Percentiles rank a stretch among this genome's conserved stretches.
Evolutionary conservation across 2,888 invertebrate species (phyloP).

Genomic region (Agapostemon virescens): DNA sequence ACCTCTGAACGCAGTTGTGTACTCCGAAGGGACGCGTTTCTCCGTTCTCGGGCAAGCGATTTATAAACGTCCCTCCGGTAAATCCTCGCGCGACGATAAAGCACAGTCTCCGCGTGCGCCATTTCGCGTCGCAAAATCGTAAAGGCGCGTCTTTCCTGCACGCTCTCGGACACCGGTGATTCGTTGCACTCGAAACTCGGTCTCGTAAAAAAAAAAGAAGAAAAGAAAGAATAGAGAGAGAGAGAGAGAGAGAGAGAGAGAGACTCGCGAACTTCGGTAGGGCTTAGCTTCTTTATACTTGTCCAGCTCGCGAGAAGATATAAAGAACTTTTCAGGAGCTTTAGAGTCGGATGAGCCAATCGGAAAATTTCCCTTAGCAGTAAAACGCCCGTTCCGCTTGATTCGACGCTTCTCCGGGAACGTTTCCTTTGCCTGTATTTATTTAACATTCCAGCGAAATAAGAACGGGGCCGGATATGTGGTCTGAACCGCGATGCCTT

Average conservation of each 20-base stretch:
- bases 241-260: background rate
- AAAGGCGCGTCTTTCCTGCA: slow-evolving; percentile 52
- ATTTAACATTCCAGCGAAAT: slow-evolving; percentile 48
- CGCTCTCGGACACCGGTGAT: slow-evolving; percentile 48
- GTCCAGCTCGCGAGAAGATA: slow-evolving; percentile 35
- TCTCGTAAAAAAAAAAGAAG: slow-evolving; percentile 52
- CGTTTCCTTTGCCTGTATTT: slow-evolving; percentile 40
- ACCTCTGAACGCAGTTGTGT: background rate
- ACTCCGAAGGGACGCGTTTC: background rate
- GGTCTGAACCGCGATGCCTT: slow-evolving; percentile 3
- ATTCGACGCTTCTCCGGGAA: slow-evolving; percentile 42
- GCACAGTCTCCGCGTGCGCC: slow-evolving; percentile 13
- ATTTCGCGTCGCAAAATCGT: slow-evolving; percentile 51
- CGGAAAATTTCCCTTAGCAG: slow-evolving; percentile 66
- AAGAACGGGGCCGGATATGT: slow-evolving; percentile 23
- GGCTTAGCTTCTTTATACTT: slow-evolving; percentile 55
- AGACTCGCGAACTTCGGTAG: slow-evolving; percentile 27
- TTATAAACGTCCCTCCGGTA: slow-evolving; percentile 21
- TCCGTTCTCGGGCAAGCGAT: background rate
- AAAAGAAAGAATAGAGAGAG: background rate
- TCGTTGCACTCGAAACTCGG: slow-evolving; percentile 62
- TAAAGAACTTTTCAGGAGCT: slow-evolving; percentile 59
- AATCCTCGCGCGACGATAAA: slow-evolving; percentile 47
- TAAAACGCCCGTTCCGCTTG: slow-evolving; percentile 60
- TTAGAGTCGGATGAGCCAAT: slow-evolving; percentile 55